Base-by-base conservation (phyloP, 37 sponge, comb jelly and placozoan genomes). In the Oopsacas minuta region DNA sequence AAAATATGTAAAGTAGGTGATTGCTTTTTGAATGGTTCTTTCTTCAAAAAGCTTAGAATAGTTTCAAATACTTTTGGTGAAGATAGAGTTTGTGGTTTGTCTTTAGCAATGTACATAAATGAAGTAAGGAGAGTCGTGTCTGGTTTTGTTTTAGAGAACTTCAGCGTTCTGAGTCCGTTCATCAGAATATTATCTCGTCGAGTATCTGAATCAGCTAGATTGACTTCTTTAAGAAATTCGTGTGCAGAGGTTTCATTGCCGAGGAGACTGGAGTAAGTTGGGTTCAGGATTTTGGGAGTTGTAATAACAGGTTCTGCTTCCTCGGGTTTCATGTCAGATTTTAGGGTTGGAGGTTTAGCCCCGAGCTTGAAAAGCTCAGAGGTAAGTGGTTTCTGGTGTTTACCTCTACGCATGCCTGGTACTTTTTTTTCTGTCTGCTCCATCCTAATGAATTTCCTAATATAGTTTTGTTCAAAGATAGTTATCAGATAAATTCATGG, bases 161-260 rank as follows among this genome's bases (percentile, higher is more conserved):
- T 61, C 32, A 61, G 75, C 7, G 22, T 61, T n/a, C 75, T 10
- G 30, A 61, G 75, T 32, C 75, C 75, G 22, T 61, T 61, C 28
- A 25, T 10, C 5, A 61, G 22, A 61, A 61, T 61, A 20, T 3
- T n/a, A 5, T 61, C 75, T 20, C 30, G 20, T 61, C 75, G 22
- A 3, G 22, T 61, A 61, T 61, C 75, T 34, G 75, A 20, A 61
- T 61, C 75, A 3, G 75, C 75, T 61, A 32, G 75, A 12, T 61
- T 32, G 30, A 61, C 22, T 61, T 61, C 75, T 61, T 61, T 61
- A 3, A 61, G 75, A n/a, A 61, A 61, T n/a, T 61, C 75, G 28
- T 61, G 75, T 25, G 75, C 75, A n/a, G 75, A 34, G 3, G 75
- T 61, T 61, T 61, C 75, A 12, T 61, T 61, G 75, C 75, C 75